Conservation (phyloP, 2,113 vertebrate genomes). For the Mustela nigripes region DNA sequence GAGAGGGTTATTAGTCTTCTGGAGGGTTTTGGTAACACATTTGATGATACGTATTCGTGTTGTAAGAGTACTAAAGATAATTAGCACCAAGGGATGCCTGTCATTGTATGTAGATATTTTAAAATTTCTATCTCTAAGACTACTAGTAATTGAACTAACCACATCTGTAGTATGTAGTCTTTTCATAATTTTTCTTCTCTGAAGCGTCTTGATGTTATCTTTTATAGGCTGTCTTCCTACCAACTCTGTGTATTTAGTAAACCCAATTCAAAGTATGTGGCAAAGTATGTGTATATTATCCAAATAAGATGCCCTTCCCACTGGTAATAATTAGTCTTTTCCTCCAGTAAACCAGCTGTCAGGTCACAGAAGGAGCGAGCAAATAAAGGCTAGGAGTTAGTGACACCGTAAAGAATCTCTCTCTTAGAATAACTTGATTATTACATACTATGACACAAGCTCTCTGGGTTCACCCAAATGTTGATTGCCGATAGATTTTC, state of each 20-base stretch:
- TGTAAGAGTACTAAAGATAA: not conserved
- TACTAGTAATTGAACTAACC: not conserved
- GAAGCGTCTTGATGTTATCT: not conserved
- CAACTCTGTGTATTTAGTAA: not conserved
- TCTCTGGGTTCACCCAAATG: not conserved
- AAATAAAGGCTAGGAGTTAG: not conserved
- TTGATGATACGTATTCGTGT: not conserved
- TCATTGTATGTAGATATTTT: not conserved
- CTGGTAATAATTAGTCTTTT: not conserved
- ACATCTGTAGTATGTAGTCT: not conserved
- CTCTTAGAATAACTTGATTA: not conserved
- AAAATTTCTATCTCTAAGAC: not conserved
- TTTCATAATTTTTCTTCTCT: not conserved
- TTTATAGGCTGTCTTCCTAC: not conserved
- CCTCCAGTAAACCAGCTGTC: not conserved
- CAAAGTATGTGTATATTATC: not conserved
- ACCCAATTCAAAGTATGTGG: not conserved
- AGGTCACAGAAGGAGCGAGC: not conserved
- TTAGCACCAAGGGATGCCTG: not conserved
- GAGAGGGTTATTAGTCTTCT: slow-evolving; percentile 20
- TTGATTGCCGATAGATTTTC: not conserved
- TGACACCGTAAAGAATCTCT: not conserved
- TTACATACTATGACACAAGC: not conserved
- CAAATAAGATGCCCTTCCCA: not conserved
- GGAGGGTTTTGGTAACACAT: slow-evolving; percentile 25